A percentile compares a stretch with the other conserved stretches of the same genome.
These are phyloP conservation scores for Drosophila virilis DNA, from an alignment of 1,140 invertebrate species.

Conservation along the genomic window DNA sequence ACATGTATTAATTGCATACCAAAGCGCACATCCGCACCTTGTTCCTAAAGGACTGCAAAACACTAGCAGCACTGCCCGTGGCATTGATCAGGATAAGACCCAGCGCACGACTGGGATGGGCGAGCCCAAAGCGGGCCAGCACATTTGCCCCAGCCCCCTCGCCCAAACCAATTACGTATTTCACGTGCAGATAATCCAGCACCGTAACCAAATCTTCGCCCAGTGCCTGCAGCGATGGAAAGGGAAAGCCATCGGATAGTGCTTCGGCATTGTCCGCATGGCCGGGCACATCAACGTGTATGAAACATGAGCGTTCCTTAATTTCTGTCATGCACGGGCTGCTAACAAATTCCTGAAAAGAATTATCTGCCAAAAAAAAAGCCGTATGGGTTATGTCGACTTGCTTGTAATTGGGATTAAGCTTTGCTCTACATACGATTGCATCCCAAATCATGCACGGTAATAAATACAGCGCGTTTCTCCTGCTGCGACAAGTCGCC, in stretches of 20 bases:
- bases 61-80: conserved; percentile 93
- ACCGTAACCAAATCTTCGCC: conserved; percentile 93
- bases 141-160: conserved; percentile 96
- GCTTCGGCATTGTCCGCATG: conserved; percentile 93
- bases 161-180: conserved; percentile 92
- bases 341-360: conserved; percentile 91
- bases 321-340: conserved; percentile 93
- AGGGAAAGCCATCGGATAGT: conserved; percentile 89
- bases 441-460: conserved; percentile 95
- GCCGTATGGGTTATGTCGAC: neutral
- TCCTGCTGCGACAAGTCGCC: conserved; percentile 91
- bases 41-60: conserved; percentile 94
- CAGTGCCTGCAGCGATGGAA: conserved; percentile 92
- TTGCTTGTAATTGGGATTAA: neutral
- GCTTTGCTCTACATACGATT: conserved; percentile 90
- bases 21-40: conserved; percentile 86
- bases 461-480: conserved; percentile 92
- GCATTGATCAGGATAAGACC: conserved; percentile 94
- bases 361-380: conserved; percentile 86
- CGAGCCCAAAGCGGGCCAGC: conserved; percentile 92
- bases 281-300: conserved; percentile 95
- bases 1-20: conserved; percentile 24
- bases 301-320: conserved; percentile 93
- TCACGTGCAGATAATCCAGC: conserved; percentile 91
- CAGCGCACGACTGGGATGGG: conserved; percentile 90